Percentiles rank a stretch among this genome's conserved stretches.
phyloP scores from a whole-genome alignment of 2,888 invertebrate genomes.

The Gastracanthus pulcherrimus region DNA sequence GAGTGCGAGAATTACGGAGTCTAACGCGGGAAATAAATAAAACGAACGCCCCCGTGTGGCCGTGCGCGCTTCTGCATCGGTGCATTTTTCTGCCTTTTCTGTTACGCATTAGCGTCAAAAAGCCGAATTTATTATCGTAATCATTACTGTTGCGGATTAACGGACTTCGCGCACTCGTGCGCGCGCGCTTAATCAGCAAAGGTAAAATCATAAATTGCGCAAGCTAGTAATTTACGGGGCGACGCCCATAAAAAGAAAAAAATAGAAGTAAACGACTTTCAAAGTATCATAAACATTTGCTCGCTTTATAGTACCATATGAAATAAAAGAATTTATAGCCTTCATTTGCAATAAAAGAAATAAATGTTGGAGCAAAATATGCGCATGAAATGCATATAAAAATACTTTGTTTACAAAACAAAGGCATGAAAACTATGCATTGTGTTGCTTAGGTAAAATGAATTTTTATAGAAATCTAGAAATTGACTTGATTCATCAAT shows the following conservation, averaged over 20 bases:
- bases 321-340: neutral
- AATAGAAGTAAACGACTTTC: neutral
- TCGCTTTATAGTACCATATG: slow-evolving; percentile 1
- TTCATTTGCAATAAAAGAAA: neutral
- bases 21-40: too few relatives aligned
- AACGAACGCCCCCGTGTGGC: too few relatives aligned
- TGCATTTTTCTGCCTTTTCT: too few relatives aligned
- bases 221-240: slow-evolving; percentile 1
- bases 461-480: too few relatives aligned
- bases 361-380: neutral
- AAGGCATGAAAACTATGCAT: too few relatives aligned
- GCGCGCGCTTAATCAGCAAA: neutral
- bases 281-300: slow-evolving; percentile 20
- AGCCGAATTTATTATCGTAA: neutral
- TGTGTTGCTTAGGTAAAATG: too few relatives aligned
- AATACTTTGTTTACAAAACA: too few relatives aligned
- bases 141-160: neutral
- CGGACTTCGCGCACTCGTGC: neutral
- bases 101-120: neutral
- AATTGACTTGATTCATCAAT: too few relatives aligned
- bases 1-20: too few relatives aligned
- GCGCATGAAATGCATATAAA: neutral
- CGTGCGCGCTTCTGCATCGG: too few relatives aligned
- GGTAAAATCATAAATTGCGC: slow-evolving; percentile 14
- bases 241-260: neutral